Base-by-base conservation (phyloP, 1,140 invertebrate genomes). In the Orius laevigatus region DNA sequence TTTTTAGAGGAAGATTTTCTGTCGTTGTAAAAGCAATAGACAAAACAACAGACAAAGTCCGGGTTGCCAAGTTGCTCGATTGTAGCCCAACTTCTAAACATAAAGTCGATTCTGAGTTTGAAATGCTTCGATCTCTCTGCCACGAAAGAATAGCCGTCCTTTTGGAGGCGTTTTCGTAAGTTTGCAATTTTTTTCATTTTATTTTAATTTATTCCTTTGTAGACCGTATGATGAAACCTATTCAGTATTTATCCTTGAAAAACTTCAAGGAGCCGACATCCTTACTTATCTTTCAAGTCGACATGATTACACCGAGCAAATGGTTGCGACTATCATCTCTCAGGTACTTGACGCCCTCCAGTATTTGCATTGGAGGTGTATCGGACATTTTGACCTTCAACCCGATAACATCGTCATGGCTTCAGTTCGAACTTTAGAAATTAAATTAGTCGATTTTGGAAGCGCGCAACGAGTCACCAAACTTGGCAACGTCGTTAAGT, bases 391-490 rank as follows among this genome's bases (percentile, higher is more conserved):
- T 18, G 87, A 98, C 62, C 67, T 99, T 12, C 89, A 97, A 62
- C 94, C 94, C 0, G 89, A 93, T 57, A 98, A 96, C 62, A 73
- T 98, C n/a, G 86, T 98, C 0, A 91, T 97, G 81, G 78, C 81
- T 1, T 84, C 84, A 0, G 76, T 90, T 3, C 72, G 84, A 54
- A 79, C 81, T 15, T 74, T 90, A 4, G 81, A 86, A 61, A 73
- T 98, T 1, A 98, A 98, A 67, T 65, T 98, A 10, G 76, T 89
- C 1, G 93, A 98, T 62, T 85, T 97, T 59, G 88, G 86, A 0
- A 78, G 79, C 1, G 80, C 90, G 1, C 78, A 82, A 50, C 74
- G 72, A 57, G 81, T 92, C 1, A 80, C 75, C 8, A 87, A 84
- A 62, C 59, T 86, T 20, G 86, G 87, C 2, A 76, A 75, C 0